Evolutionary conservation across 2,888 invertebrate species (phyloP).

Genomic region (Andrena fulva): DNA sequence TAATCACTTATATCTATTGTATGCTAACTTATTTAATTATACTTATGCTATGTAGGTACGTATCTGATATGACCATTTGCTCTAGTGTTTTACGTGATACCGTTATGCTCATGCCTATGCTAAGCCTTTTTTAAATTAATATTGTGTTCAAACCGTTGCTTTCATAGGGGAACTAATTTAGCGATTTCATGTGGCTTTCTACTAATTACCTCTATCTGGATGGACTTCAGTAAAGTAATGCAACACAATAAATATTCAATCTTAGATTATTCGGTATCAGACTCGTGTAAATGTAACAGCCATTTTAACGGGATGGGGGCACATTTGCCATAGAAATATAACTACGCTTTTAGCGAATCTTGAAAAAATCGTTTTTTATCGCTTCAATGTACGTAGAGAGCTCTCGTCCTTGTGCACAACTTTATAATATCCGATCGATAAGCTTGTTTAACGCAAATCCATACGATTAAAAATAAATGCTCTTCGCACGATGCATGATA

Average conservation of each 20-base stretch:
- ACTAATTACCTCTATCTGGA: conserved; percentile 81
- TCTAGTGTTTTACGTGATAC: conserved; percentile 11
- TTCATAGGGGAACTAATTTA: conserved; percentile 24
- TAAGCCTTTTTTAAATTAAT: conserved; percentile 11
- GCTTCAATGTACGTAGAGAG: conserved; percentile 22
- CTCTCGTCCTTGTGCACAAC: conserved; percentile 5
- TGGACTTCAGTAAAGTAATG: conserved; percentile 78
- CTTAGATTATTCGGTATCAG: conserved; percentile 50
- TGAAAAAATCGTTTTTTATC: conserved; percentile 1
- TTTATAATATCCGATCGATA: not conserved
- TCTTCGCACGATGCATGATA: conserved; percentile 4
- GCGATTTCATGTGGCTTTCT: conserved; percentile 22
- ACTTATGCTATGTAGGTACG: not conserved
- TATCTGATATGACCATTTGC: conserved; percentile 18
- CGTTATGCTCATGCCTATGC: conserved; percentile 16
- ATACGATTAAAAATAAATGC: conserved; percentile 16
- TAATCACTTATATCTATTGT: conserved; percentile 36
- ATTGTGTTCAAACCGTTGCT: conserved; percentile 7
- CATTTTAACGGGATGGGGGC: not conserved
- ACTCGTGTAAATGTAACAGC: conserved; percentile 24
- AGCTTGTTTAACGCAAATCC: not conserved
- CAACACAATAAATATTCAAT: conserved; percentile 76
- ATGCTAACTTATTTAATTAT: conserved; percentile 44
- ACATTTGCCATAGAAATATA: not conserved
- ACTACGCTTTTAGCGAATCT: not conserved